Base-by-base conservation (phyloP, 2,797 vertebrate species). In the Cryptoprocta ferox region DNA sequence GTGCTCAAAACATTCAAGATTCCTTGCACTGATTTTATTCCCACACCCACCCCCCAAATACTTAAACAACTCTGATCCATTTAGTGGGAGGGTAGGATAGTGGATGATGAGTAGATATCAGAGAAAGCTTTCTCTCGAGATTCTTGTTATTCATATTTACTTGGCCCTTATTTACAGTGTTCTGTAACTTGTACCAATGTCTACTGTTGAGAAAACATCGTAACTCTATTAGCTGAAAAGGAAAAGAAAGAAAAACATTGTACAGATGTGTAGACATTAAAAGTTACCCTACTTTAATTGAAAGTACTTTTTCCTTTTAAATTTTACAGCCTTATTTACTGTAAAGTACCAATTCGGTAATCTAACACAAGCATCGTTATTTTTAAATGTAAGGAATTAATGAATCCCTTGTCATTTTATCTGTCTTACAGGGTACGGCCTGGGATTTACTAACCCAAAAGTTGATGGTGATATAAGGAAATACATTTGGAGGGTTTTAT, bases 301-400 rank as follows among this genome's bases (percentile, higher is more conserved):
- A 61, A 89, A 91, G 18, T 79, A n/a, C 71, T 89, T 83, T 71
- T 89, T 50, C 28, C 45, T 65, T 15, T 70, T 73, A 48, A 61
- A 76, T 84, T 75, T 88, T 80, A 95, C 30, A 73, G 59, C 26
- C 30, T 76, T 79, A 75, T 79, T 83, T 95, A 16, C 90, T 92
- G 7, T 93, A 86, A 78, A 45, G 71, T 91, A 48, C 21, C 75
- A 70, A 82, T 68, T 89, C 28, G 48, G 48, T 73, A 92, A 95
- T 86, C 78, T 93, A 80, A 87, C 6, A 75, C 65, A 83, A 88
- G 32, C 73, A 75, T 75, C 10, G 37, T 68, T 66, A 32, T 66
- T 89, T 83, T 59, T 66, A 35, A 93, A 66, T 70, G 71, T 78
- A 76, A 80, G 59, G 35, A 82, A 68, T 86, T 94, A 65, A 79